Evolutionary conservation across 1,140 invertebrate genomes (phyloP).

Genomic region (Tribolium castaneum): DNA sequence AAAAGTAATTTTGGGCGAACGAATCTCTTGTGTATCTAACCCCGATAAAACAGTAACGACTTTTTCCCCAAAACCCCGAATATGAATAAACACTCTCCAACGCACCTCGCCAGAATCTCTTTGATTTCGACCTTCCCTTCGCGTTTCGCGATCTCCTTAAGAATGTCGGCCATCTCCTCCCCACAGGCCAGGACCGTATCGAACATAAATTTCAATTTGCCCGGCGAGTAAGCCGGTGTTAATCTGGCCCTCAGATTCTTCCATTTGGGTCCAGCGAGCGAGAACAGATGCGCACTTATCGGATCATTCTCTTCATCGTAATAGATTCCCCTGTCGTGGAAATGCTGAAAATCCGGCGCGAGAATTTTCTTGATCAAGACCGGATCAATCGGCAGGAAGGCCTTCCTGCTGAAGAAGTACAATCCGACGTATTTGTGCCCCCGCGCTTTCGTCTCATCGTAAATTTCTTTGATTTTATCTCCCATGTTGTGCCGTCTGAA

Average conservation of each 20-base stretch:
- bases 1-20: no score
- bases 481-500: slow-evolving; percentile 58
- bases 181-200: slow-evolving; percentile 56
- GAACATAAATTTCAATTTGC: slow-evolving; percentile 67
- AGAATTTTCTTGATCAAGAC: slow-evolving; percentile 71
- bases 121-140: slow-evolving; percentile 61
- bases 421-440: slow-evolving; percentile 61
- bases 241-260: slow-evolving; percentile 66
- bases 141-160: slow-evolving; percentile 46
- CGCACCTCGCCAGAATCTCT: slow-evolving; percentile 53
- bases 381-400: slow-evolving; percentile 67
- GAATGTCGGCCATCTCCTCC: slow-evolving; percentile 53
- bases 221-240: slow-evolving; percentile 68
- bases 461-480: slow-evolving; percentile 59
- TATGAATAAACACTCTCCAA: background rate
- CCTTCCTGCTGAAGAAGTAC: slow-evolving; percentile 66
- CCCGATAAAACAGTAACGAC: no score
- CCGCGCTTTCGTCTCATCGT: slow-evolving; percentile 47
- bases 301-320: slow-evolving; percentile 66
- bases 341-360: slow-evolving; percentile 66
- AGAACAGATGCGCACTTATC: slow-evolving; percentile 68
- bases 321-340: slow-evolving; percentile 66
- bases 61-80: no score
- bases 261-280: slow-evolving; percentile 67
- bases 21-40: no score